Evolutionary conservation across 2,888 invertebrate genomes (phyloP).

Genomic region (Pelosia muscerda): DNA sequence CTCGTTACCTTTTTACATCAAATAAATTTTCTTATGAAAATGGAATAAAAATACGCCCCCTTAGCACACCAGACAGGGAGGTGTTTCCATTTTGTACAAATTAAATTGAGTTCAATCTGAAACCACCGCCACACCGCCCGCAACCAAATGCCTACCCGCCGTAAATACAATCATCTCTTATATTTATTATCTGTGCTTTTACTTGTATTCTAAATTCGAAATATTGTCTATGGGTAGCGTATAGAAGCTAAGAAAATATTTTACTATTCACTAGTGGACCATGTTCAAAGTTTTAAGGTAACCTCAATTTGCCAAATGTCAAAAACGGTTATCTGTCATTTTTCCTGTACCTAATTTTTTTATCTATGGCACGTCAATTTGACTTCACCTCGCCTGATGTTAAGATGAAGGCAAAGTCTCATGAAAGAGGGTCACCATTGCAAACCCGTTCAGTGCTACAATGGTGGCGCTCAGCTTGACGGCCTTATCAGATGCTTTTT

Average conservation of each 20-base stretch:
- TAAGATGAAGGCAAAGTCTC: too few relatives aligned
- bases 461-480: too few relatives aligned
- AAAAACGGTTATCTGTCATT: too few relatives aligned
- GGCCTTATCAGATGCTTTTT: too few relatives aligned
- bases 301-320: too few relatives aligned
- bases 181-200: constrained; percentile 22
- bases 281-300: too few relatives aligned
- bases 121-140: constrained; percentile 49
- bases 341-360: too few relatives aligned
- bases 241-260: background rate
- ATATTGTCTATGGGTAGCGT: background rate
- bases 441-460: too few relatives aligned
- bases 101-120: constrained; percentile 59
- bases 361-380: too few relatives aligned
- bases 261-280: too few relatives aligned
- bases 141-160: constrained; percentile 52
- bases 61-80: constrained; percentile 44
- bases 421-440: too few relatives aligned
- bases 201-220: constrained; percentile 12
- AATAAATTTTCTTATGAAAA: constrained; percentile 48
- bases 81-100: constrained; percentile 64
- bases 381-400: too few relatives aligned
- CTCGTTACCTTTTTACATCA: constrained; percentile 39
- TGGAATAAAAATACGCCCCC: constrained; percentile 49
- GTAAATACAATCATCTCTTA: constrained; percentile 41